Percentiles rank a stretch among this genome's conserved stretches.
Conservation (phyloP, 2,113 vertebrate genomes). For the Heliornis fulica region DNA sequence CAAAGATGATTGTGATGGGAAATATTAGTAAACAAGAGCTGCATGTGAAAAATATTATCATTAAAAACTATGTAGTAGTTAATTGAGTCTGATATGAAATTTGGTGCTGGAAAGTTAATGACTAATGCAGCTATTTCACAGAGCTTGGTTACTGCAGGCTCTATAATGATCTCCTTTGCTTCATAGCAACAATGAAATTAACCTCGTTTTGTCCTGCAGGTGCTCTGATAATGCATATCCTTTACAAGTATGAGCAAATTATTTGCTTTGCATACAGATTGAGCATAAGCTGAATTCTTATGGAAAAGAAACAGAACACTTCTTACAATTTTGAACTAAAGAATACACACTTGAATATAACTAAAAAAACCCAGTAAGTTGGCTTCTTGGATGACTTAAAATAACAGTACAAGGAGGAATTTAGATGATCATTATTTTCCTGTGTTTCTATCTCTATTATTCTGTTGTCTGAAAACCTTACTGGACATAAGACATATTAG, state of each 20-base stretch:
- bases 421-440: not conserved
- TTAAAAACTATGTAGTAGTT: slow-evolving; percentile 81
- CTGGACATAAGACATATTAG: not conserved
- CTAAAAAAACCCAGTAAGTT: slow-evolving; percentile 6
- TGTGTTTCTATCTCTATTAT: not conserved
- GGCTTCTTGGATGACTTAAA: not conserved
- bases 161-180: slow-evolving; percentile 76
- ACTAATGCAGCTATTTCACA: slow-evolving; percentile 81
- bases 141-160: slow-evolving; percentile 76
- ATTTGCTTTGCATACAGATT: slow-evolving; percentile 77
- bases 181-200: slow-evolving; percentile 80
- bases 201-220: slow-evolving; percentile 83
- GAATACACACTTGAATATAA: not conserved
- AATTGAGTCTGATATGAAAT: slow-evolving; percentile 84
- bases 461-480: not conserved
- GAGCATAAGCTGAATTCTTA: slow-evolving; percentile 62
- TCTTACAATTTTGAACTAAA: slow-evolving; percentile 35
- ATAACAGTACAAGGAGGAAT: not conserved
- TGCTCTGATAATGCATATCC: slow-evolving; percentile 81
- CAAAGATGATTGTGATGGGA: slow-evolving; percentile 65
- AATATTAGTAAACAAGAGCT: slow-evolving; percentile 80
- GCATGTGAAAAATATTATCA: slow-evolving; percentile 77
- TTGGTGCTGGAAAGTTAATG: slow-evolving; percentile 80
- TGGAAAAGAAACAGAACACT: slow-evolving; percentile 51
- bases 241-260: slow-evolving; percentile 75